A percentile compares a stretch with the other conserved stretches of the same genome.
Conservation (phyloP, 2,888 invertebrate genomes). For the Sarcophaga caerulescens region DNA sequence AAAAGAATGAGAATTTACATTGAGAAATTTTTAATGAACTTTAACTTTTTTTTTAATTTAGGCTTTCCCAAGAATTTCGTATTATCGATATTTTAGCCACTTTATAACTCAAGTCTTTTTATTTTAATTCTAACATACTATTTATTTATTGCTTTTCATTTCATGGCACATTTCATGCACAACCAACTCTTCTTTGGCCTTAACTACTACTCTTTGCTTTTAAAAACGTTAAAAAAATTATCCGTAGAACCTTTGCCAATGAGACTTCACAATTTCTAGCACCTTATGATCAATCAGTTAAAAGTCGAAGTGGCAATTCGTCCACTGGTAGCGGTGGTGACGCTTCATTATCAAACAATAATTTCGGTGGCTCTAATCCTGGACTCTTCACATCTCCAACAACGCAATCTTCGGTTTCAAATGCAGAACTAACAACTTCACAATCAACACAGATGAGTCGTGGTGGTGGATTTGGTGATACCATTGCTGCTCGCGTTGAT, state of each 20-base stretch:
- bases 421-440: constrained; percentile 76
- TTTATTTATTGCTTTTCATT: constrained; percentile 54
- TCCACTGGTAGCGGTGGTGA: constrained; percentile 60
- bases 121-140: constrained; percentile 37
- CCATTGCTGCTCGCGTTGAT: constrained; percentile 80
- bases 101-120: constrained; percentile 33
- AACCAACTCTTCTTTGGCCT: constrained; percentile 42
- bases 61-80: constrained; percentile 48
- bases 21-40: constrained; percentile 5
- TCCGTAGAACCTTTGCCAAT: constrained; percentile 85
- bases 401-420: constrained; percentile 77
- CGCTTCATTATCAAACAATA: constrained; percentile 48
- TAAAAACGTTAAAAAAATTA: constrained; percentile 27
- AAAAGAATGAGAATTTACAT: background rate
- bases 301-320: constrained; percentile 78
- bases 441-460: constrained; percentile 68
- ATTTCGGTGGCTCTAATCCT: constrained; percentile 76
- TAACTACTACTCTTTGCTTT: constrained; percentile 32
- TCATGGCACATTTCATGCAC: constrained; percentile 63
- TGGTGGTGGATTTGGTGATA: constrained; percentile 61
- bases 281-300: constrained; percentile 87
- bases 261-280: constrained; percentile 89
- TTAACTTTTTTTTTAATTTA: constrained; percentile 49
- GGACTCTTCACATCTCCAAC: constrained; percentile 75
- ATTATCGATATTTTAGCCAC: constrained; percentile 57